These are phyloP conservation scores for Mesorhabditis spiculigera DNA, from an alignment of 2,888 invertebrate species.

Conservation along the genomic window DNA sequence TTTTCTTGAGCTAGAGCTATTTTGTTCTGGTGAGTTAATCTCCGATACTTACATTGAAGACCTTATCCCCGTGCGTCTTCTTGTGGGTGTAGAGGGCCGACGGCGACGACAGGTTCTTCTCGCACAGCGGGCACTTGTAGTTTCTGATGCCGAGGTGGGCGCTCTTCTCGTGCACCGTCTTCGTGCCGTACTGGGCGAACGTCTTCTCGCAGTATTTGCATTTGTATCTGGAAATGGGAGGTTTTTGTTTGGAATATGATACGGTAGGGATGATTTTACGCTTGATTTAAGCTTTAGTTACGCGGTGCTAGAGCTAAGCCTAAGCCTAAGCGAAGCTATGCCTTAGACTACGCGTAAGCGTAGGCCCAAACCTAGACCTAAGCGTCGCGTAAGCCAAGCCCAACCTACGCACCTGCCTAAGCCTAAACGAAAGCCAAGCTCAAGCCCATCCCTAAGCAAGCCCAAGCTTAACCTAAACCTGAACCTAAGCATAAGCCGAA, in stretches of 20 bases:
- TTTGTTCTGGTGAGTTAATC: not conserved
- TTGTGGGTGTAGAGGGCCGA: slow-evolving; percentile 59
- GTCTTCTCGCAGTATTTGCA: slow-evolving; percentile 57
- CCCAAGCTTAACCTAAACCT: too few relatives aligned
- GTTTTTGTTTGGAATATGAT: not conserved
- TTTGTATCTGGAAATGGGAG: slow-evolving; percentile 44
- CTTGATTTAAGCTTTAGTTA: too few relatives aligned
- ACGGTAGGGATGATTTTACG: too few relatives aligned
- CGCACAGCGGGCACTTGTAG: slow-evolving; percentile 57
- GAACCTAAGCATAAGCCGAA: too few relatives aligned
- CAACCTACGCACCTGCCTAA: too few relatives aligned
- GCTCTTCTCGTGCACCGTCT: slow-evolving; percentile 58
- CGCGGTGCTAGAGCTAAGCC: too few relatives aligned
- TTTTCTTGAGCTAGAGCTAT: not conserved
- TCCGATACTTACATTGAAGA: slow-evolving; percentile 27
- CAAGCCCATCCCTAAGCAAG: too few relatives aligned
- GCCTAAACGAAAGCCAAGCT: too few relatives aligned
- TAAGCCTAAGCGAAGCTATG: too few relatives aligned
- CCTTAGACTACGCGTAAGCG: too few relatives aligned
- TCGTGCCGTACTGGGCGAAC: slow-evolving; percentile 58
- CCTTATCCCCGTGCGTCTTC: slow-evolving; percentile 58
- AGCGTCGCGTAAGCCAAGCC: too few relatives aligned
- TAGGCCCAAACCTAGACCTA: too few relatives aligned
- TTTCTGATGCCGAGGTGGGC: slow-evolving; percentile 56
- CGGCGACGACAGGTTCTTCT: slow-evolving; percentile 55